Evolutionary conservation across 2,113 vertebrate species (phyloP), one percentile per base, ranked within the genome.

Genomic region (Dendropsophus ebraccatus): DNA sequence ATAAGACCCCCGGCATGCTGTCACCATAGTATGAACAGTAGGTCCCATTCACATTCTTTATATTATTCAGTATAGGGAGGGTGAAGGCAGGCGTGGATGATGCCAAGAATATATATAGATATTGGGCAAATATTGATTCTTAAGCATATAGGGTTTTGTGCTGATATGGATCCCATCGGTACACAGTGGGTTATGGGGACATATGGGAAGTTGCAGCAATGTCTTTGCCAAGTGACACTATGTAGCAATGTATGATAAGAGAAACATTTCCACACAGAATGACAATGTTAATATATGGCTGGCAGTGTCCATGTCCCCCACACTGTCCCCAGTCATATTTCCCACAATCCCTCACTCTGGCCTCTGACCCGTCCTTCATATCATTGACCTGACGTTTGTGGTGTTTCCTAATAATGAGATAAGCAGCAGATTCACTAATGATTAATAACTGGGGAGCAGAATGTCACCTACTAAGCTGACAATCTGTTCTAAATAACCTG

Each of bases 371-470:
- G 62, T 17, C 28, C 56, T 52, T 10, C 28, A 37, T 70, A 12
- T 69, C 67, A 28, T 16, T 83, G 81, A 83, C 69, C 81, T 74
- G 50, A 72, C 81, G 14, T 49, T 19, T 28, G 14, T 69, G 25
- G 25, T 49, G 49, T 58, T 56, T 69, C 81, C 81, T 70, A 70
- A 82, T 69, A 67, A 16, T 10, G 32, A 70, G 81, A 82, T 69
- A 82, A 70, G 81, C 13, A 10, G 28, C 62, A 28, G 21, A 81
- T 65, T n/a, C 13, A 65, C 77, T 9, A 73, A 83, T 83, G 23
- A 83, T 56, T 83, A 73, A 83, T 73, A 47, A 11, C 25, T n/a
- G 10, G 58, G 8, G 56, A 13, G 79, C 2, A 67, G 49, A 12
- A 23, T 6, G 2, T 60, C 16, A 37, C 56, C 56, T n/a, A 17